Evolutionary conservation across 2,797 vertebrate genomes (phyloP).

Genomic region (Danio tinwini): DNA sequence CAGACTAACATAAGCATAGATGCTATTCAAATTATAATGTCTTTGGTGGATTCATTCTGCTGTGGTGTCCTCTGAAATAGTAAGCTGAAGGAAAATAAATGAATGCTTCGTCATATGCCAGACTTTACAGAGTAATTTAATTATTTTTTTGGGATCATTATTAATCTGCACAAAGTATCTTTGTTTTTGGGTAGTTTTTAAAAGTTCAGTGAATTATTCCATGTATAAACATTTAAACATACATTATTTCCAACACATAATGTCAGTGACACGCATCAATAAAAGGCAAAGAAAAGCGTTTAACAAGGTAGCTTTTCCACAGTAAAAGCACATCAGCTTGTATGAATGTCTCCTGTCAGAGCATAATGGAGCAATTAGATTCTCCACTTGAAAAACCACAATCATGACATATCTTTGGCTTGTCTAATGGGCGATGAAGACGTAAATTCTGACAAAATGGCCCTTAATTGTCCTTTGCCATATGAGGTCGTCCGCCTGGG

Average conservation of each 20-base stretch:
- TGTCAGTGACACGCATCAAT: background rate
- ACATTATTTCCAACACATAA: background rate
- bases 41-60: too few relatives aligned
- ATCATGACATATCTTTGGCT: constrained; percentile 29
- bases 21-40: too few relatives aligned
- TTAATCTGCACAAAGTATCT: background rate
- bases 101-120: too few relatives aligned
- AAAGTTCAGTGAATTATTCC: background rate
- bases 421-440: constrained; percentile 30
- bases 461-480: constrained; percentile 50
- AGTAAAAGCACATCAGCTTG: constrained; percentile 25
- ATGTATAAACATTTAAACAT: background rate
- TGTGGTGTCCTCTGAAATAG: too few relatives aligned
- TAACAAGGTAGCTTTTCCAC: background rate
- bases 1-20: too few relatives aligned
- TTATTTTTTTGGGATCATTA: too few relatives aligned
- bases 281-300: background rate
- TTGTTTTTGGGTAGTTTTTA: background rate
- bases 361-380: constrained; percentile 38
- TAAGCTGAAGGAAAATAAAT: too few relatives aligned
- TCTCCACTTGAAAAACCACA: constrained; percentile 26
- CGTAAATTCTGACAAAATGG: constrained; percentile 39
- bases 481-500: constrained; percentile 35
- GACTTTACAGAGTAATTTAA: too few relatives aligned
- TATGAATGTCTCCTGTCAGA: constrained; percentile 30